Base-by-base conservation (phyloP, 2,888 invertebrate genomes). In the Megamerina dolium region DNA sequence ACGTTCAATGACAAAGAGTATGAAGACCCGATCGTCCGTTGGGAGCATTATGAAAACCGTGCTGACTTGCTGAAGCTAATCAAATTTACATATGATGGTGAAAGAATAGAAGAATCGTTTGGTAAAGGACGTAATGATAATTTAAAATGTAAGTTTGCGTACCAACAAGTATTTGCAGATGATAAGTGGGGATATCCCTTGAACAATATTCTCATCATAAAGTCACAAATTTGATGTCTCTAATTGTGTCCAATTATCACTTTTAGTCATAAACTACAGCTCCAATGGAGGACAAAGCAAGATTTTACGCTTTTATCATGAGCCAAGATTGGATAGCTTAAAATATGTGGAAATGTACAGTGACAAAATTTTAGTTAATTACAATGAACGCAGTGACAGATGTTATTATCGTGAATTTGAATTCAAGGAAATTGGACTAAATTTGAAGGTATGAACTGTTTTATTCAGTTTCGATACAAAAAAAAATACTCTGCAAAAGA, bases 291-390 rank as follows among this genome's bases (percentile, higher is more conserved):
- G 46, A 3, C 42, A 52, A 4, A 57, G 57, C 5, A 61, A 60
- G 19, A 77, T 57, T 55, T 73, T 58, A 60, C 70, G 60, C 27
- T 72, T 71, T 38, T 60, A 48, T 43, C 51, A 63, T 3, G 40
- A 37, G 48, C 80, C 84, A 0, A 76, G 90, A 3, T 64, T 82
- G 5, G 90, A 92, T 62, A 84, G 86, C 4, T 73, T 91, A 27
- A 68, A 73, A 2, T 75, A 73, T 48, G 63, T 85, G 3, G 75
- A 77, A 51, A 74, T 81, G 52, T 70, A 75, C 2, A 67, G 74
- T 0, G 60, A 75, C 2, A 72, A 70, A 13, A 73, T 83, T 37
- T 72, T 73, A 3, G 79, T 83, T 50, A 64, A 76, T 47, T 86
- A 78, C 53, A 72, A 74, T 1, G 66, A 76, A 12, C 74, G 83